phyloP scores from a whole-genome alignment of 2,888 invertebrate genomes.

The Sphaerophoria rueppellii region DNA sequence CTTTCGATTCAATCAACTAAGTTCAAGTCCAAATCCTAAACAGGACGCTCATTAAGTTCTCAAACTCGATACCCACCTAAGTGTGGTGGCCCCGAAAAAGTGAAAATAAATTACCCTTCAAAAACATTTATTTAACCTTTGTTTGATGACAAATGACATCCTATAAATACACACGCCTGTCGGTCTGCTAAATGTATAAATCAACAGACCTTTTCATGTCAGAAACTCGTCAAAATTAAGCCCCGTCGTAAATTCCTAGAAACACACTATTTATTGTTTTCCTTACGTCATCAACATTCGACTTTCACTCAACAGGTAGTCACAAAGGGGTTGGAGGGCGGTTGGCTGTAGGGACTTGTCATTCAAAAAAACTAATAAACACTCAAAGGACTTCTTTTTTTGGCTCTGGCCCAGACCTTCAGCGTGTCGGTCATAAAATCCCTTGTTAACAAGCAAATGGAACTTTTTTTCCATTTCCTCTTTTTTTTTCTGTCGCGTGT shows the following conservation, averaged over 20 bases:
- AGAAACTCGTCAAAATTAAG: constrained; percentile 5
- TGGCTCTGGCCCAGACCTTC: constrained; percentile 4
- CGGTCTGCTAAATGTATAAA: neutral
- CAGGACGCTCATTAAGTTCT: no score
- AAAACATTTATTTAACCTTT: constrained; percentile 6
- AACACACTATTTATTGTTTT: neutral
- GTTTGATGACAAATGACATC: neutral
- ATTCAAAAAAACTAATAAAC: neutral
- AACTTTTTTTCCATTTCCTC: neutral
- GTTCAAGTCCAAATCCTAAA: no score
- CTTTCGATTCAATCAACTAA: no score
- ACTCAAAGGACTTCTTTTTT: neutral
- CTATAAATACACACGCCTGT: neutral
- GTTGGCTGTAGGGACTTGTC: neutral
- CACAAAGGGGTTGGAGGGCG: neutral
- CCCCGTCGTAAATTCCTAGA: neutral
- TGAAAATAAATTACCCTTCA: constrained; percentile 29
- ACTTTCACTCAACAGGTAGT: neutral
- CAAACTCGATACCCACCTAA: no score
- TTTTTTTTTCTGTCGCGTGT: neutral
- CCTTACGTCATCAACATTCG: constrained; percentile 1
- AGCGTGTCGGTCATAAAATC: neutral
- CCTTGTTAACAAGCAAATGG: neutral
- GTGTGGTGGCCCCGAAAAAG: neutral
- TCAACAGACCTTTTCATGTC: constrained; percentile 4